Percentiles rank a stretch among this genome's conserved stretches.
Evolutionary conservation across 2,888 invertebrate species (phyloP).

Genomic region (Dolomedes plantarius): DNA sequence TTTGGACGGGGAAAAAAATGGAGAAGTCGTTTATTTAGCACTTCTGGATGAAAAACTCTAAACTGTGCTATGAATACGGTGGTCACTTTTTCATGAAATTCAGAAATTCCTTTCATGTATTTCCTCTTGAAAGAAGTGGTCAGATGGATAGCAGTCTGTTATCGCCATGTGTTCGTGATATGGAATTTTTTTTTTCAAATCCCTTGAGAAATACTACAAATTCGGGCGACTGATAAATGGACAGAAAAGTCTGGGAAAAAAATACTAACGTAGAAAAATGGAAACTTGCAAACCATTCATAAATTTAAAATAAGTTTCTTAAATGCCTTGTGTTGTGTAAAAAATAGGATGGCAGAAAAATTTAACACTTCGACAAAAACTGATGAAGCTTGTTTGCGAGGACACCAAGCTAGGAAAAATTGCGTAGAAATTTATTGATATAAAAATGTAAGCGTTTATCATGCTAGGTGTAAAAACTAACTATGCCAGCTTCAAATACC

Average conservation of each 20-base stretch:
- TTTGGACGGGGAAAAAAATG: not conserved
- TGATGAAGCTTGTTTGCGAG: too few species aligned
- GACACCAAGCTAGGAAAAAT: too few species aligned
- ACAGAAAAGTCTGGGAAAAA: not conserved
- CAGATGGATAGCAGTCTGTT: constrained; percentile 36
- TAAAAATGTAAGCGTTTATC: too few species aligned
- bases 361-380: too few species aligned
- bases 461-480: too few species aligned
- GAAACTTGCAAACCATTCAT: too few species aligned
- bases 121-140: not conserved
- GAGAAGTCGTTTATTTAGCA: not conserved
- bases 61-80: constrained; percentile 7
- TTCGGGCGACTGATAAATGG: not conserved
- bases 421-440: too few species aligned
- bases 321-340: too few species aligned
- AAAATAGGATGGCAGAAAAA: too few species aligned
- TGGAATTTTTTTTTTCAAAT: not conserved
- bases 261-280: too few species aligned
- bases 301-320: too few species aligned
- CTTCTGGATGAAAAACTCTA: not conserved
- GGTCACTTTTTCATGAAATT: not conserved
- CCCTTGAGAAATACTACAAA: not conserved
- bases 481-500: too few species aligned
- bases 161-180: constrained; percentile 52
- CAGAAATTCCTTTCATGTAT: not conserved